A percentile compares a stretch with the other conserved stretches of the same genome.
Evolutionary conservation across 53 echinoderm and acorn worm species (phyloP).

Genomic region (Zoroaster sp.): DNA sequence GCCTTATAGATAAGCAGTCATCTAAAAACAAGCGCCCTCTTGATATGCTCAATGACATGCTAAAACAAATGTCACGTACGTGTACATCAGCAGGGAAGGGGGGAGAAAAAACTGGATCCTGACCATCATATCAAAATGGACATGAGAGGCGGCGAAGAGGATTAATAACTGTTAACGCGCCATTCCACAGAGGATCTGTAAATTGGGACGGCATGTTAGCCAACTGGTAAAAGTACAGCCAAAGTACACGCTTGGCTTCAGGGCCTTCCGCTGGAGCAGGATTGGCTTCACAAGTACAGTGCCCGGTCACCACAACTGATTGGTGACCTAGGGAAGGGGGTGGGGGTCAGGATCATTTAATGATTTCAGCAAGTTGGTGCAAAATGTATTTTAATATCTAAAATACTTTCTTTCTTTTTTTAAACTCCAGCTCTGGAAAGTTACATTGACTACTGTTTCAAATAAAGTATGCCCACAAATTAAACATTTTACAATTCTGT

Average conservation of each 20-base stretch:
- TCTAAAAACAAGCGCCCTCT: too few species aligned
- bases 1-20: too few species aligned
- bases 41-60: conserved; percentile 24
- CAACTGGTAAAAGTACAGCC: conserved; percentile 33
- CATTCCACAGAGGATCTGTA: conserved; percentile 5
- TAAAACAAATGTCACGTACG: conserved; percentile 33
- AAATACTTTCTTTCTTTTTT: background rate
- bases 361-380: background rate
- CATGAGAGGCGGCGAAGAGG: background rate
- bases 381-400: background rate
- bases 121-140: background rate
- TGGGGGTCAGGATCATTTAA: too few species aligned
- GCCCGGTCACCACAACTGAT: conserved; percentile 33
- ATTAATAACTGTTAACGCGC: conserved; percentile 28
- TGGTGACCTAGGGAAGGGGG: background rate
- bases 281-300: conserved; percentile 22
- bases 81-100: background rate
- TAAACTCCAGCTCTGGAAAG: background rate
- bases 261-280: background rate
- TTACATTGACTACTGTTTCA: background rate
- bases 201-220: conserved; percentile 25
- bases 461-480: background rate
- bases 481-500: background rate
- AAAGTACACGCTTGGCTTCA: conserved; percentile 18
- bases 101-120: background rate